Conservation (phyloP, 2,888 invertebrate genomes). For the Tachina grossa region DNA sequence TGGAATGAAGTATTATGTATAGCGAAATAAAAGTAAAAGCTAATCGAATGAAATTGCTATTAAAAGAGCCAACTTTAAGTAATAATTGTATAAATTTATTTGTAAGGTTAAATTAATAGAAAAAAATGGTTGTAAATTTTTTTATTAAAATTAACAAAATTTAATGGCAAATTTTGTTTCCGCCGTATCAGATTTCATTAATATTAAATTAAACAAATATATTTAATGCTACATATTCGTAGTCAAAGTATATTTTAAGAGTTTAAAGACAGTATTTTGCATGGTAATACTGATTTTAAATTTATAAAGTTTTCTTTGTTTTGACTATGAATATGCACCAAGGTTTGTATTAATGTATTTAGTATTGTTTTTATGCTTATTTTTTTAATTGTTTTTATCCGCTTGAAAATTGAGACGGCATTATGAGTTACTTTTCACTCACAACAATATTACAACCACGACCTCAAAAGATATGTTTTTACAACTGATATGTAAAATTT, state of each 20-base stretch:
- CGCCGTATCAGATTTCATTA: not conserved
- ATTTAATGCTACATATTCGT: no score
- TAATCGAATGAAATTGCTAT: not conserved
- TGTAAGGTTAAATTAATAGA: not conserved
- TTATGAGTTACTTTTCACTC: no score
- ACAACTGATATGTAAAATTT: no score
- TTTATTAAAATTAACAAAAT: no score
- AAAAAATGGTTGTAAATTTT: not conserved
- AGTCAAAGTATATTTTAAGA: no score
- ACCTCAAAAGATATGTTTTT: no score
- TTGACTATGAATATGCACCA: no score
- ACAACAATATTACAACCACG: no score
- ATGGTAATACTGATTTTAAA: no score
- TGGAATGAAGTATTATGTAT: not conserved
- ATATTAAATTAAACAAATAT: slow-evolving; percentile 2
- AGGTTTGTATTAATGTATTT: not conserved
- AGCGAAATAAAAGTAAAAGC: not conserved
- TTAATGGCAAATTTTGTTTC: not conserved
- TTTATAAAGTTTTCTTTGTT: no score
- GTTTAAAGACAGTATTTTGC: no score
- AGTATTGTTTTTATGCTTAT: not conserved
- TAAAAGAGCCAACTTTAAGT: not conserved
- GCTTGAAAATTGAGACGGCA: not conserved
- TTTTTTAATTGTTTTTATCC: not conserved
- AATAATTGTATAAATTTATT: not conserved